Evolutionary conservation across 1,140 invertebrate genomes (phyloP), one percentile per base, ranked within the genome.

Genomic region (Dufourea novaeangliae): DNA sequence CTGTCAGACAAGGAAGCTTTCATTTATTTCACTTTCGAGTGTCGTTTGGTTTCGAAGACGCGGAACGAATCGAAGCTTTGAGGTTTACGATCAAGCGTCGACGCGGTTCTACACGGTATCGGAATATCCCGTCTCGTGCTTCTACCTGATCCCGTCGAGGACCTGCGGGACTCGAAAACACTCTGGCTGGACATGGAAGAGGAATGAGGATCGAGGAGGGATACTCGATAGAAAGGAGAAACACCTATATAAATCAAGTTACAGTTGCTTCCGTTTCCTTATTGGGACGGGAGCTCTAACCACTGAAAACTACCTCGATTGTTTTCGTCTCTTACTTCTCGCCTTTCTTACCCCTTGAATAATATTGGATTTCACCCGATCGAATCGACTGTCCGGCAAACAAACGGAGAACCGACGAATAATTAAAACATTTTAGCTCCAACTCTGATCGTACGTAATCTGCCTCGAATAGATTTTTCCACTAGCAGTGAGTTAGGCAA

Each of bases 191-290:
- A 83, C 79, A 64, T 46, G 74, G 41, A 78, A 83, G 67, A 86
- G 70, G 61, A 71, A 79, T 71, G 71, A 79, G 63, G 37, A 72
- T 75, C 41, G 56, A 37, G 29, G 70, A 70, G 29, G 72, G 46
- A 56, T 52, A 52, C 63, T 79, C 70, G 39, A 70, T 37, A 41
- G 78, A 68, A 29, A 73, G 69, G 63, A 68, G 79, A 87, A 87
- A 88, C 84, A 87, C 68, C 71, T 76, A 72, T 84, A 88, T 89
- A 89, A 89, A 89, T 89, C 88, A 88, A 73, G 81, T 84, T 86
- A 80, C 78, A 76, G 59, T 70, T 78, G 56, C 77, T 83, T 79
- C 67, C 61, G 62, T 75, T 67, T 52, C 73, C 71, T 87, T 84
- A 79, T 87, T 86, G 83, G 74, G 70, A 83, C 74, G 69, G 84